These are phyloP conservation scores for Dryas iulia DNA, from an alignment of 1,140 invertebrate genomes.

Conservation along the genomic window DNA sequence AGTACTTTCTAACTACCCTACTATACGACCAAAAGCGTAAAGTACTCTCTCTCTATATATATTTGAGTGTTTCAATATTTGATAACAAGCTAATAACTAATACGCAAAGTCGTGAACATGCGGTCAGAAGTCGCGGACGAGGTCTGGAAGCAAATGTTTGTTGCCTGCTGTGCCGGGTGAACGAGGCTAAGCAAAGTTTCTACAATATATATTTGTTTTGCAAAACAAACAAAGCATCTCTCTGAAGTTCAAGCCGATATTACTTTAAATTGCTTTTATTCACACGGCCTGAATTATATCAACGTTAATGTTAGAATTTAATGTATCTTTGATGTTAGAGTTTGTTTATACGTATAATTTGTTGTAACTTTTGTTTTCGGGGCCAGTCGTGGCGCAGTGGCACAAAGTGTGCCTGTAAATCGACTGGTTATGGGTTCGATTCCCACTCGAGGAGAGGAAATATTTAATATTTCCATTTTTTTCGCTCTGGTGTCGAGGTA, in stretches of 20 bases:
- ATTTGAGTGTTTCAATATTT: neutral
- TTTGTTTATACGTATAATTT: neutral
- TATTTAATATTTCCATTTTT: too few species aligned
- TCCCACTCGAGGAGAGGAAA: too few species aligned
- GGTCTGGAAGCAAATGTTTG: conserved; percentile 36
- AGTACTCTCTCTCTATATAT: too few species aligned
- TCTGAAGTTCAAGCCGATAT: conserved; percentile 25
- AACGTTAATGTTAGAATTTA: neutral
- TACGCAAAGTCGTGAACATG: conserved; percentile 20
- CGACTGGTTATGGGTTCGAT: too few species aligned
- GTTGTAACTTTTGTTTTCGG: neutral
- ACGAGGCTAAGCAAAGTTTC: conserved; percentile 43
- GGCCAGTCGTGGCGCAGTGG: too few species aligned
- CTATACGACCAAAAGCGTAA: too few species aligned
- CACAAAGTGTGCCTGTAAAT: too few species aligned
- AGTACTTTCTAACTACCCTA: too few species aligned
- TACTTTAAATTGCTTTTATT: conserved; percentile 28
- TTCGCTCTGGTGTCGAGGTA: too few species aligned
- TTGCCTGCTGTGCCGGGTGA: conserved; percentile 36
- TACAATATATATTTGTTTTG: conserved; percentile 39
- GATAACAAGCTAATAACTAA: conserved; percentile 4
- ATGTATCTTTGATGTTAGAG: neutral
- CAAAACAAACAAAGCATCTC: conserved; percentile 41
- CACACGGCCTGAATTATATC: neutral
- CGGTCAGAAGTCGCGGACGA: conserved; percentile 19